Conservation (phyloP, 2,113 vertebrate genomes). For the Lampris megalopsis region DNA sequence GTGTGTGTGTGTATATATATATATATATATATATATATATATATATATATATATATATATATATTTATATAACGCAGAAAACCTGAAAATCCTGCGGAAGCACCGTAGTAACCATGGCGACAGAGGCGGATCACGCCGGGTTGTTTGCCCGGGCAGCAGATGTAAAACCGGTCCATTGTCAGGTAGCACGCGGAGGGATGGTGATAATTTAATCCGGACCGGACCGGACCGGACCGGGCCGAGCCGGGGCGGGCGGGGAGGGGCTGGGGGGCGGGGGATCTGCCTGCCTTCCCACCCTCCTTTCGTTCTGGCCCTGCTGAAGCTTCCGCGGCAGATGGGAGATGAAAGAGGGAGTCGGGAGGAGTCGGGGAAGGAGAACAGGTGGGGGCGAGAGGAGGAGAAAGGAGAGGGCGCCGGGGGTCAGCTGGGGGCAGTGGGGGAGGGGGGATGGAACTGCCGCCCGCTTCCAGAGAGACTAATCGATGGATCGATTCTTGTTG, state of each 20-base stretch:
- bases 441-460: slow-evolving; percentile 61
- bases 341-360: slow-evolving; percentile 75
- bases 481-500: slow-evolving; percentile 69
- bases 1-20: too few species aligned
- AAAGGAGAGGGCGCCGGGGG: slow-evolving; percentile 68
- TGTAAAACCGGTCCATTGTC: slow-evolving; percentile 60
- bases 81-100: too few species aligned
- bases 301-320: slow-evolving; percentile 47
- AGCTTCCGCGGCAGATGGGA: slow-evolving; percentile 78
- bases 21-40: too few species aligned
- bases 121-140: slow-evolving; percentile 33
- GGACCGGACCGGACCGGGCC: slow-evolving; percentile 7
- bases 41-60: too few species aligned
- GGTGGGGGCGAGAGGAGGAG: slow-evolving; percentile 76
- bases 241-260: too few species aligned
- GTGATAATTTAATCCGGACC: slow-evolving; percentile 58
- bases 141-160: slow-evolving; percentile 48
- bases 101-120: too few species aligned
- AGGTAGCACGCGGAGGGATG: slow-evolving; percentile 26
- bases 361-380: slow-evolving; percentile 69
- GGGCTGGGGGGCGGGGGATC: background rate
- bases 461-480: slow-evolving; percentile 61
- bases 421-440: slow-evolving; percentile 62
- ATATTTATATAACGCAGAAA: too few species aligned
- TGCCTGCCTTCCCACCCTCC: slow-evolving; percentile 41